Evolutionary conservation across 2,797 vertebrate genomes (phyloP).

Genomic region (Psittacula derbiana): DNA sequence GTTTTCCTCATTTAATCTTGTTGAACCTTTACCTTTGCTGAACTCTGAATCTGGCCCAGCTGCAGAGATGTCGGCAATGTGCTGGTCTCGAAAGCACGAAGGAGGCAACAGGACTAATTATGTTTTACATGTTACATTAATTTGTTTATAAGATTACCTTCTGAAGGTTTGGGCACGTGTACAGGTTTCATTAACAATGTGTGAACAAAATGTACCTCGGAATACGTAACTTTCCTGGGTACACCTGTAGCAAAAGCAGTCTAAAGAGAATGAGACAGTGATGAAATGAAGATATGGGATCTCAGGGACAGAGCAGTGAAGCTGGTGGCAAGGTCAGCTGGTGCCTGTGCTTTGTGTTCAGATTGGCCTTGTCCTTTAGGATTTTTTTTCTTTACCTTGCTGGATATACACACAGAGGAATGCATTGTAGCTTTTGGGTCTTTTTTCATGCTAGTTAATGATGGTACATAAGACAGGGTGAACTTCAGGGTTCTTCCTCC

Average conservation of each 20-base stretch:
- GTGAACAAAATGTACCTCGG: neutral
- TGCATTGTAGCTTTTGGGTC: rapidly evolving
- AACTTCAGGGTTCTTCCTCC: neutral
- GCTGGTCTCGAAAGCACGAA: neutral
- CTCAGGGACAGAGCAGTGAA: neutral
- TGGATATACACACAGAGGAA: neutral
- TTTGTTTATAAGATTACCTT: neutral
- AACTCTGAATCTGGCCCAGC: neutral
- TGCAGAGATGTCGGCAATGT: neutral
- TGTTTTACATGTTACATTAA: neutral
- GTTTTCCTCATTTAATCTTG: neutral
- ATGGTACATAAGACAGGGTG: neutral
- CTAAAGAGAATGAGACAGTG: neutral
- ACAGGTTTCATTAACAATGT: neutral
- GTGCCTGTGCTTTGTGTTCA: neutral
- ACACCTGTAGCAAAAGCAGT: neutral
- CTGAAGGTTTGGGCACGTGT: neutral
- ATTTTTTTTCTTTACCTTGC: neutral
- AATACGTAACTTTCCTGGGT: neutral
- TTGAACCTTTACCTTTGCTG: neutral
- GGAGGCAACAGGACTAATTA: neutral
- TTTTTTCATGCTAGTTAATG: neutral
- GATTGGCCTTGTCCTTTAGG: neutral
- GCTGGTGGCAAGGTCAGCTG: neutral
- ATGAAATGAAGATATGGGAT: neutral